Conservation (phyloP, 2,113 vertebrate genomes). For the Bubalus kerabau region DNA sequence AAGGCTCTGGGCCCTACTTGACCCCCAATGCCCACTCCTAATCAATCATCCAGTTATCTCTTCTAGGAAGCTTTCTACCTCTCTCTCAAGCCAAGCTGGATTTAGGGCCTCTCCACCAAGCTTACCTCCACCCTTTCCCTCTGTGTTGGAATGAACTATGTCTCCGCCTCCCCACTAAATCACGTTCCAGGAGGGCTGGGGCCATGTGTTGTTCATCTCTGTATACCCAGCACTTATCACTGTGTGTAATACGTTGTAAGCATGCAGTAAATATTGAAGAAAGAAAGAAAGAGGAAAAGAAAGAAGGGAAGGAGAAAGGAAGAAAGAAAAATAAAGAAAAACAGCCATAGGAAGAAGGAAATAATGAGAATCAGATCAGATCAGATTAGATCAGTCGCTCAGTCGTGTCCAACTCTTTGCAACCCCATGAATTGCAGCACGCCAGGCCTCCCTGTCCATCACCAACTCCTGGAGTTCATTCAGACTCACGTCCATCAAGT, state of each 20-base stretch:
- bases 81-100: background rate
- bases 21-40: background rate
- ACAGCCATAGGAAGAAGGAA: background rate
- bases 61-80: background rate
- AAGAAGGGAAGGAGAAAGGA: background rate
- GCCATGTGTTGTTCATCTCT: background rate
- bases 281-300: background rate
- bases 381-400: too few species aligned
- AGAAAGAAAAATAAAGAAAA: background rate
- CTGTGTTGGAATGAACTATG: background rate
- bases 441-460: too few species aligned
- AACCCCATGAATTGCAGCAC: too few species aligned
- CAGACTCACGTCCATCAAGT: too few species aligned
- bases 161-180: background rate
- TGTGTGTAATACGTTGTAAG: background rate
- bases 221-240: background rate
- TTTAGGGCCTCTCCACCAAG: background rate
- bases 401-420: too few species aligned
- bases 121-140: background rate
- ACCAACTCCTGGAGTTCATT: too few species aligned
- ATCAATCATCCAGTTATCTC: background rate
- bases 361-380: background rate
- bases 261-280: background rate
- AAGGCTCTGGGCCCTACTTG: background rate
- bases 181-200: background rate